These are phyloP conservation scores for Tachina grossa DNA, from an alignment of 2,888 invertebrate species.

Conservation along the genomic window DNA sequence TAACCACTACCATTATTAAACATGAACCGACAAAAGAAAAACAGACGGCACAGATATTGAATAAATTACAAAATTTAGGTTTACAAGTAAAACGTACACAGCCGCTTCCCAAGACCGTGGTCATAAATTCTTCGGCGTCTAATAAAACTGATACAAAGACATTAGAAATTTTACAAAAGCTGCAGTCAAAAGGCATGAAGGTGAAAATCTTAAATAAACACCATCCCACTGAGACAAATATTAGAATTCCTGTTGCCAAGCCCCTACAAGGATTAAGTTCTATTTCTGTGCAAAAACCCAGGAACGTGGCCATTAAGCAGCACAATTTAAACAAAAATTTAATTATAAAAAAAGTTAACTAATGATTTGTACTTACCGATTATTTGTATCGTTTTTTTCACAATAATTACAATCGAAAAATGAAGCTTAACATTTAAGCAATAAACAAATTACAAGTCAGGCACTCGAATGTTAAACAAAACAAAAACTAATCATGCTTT, in stretches of 20 bases:
- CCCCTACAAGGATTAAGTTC: background rate
- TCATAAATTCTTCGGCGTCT: slow-evolving; percentile 57
- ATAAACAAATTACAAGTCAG: slow-evolving; percentile 58
- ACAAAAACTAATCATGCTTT: slow-evolving; percentile 59
- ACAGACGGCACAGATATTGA: slow-evolving; percentile 75
- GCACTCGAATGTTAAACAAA: slow-evolving; percentile 43
- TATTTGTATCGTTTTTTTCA: slow-evolving; percentile 39
- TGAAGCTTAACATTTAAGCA: slow-evolving; percentile 61
- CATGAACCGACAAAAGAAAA: slow-evolving; percentile 56
- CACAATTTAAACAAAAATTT: slow-evolving; percentile 61
- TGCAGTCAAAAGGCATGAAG: slow-evolving; percentile 78
- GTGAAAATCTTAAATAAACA: slow-evolving; percentile 71
- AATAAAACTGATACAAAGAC: slow-evolving; percentile 65
- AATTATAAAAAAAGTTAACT: slow-evolving; percentile 70
- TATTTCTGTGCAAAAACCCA: slow-evolving; percentile 33
- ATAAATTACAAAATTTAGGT: slow-evolving; percentile 78
- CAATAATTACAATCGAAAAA: slow-evolving; percentile 39
- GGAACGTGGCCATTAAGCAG: slow-evolving; percentile 46
- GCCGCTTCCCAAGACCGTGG: background rate
- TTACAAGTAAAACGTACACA: slow-evolving; percentile 76
- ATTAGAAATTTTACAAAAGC: slow-evolving; percentile 76
- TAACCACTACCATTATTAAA: slow-evolving; percentile 21
- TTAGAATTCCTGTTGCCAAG: background rate
- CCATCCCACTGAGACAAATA: slow-evolving; percentile 8
- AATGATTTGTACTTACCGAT: slow-evolving; percentile 54